Evolutionary conservation across 2,797 vertebrate genomes (phyloP), one percentile per base, ranked within the genome.

Genomic region (Peromyscus eremicus): DNA sequence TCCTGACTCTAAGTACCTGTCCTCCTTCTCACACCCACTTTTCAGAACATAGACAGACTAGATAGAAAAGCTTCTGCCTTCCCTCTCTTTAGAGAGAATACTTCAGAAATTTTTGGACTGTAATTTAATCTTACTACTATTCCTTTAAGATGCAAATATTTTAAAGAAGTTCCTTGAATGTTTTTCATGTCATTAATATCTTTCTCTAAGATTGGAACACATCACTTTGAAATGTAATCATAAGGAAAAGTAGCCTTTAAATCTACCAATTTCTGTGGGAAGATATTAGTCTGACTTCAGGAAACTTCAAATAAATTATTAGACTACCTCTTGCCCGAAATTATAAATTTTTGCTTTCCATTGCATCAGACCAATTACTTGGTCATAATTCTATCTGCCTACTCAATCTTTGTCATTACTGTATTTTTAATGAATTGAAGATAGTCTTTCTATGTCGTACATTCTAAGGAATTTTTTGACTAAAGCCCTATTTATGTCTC

Each of bases 141-240:
- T 34, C 21, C 64, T 92, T 87, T 92, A 10, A 76, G 27, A 92
- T 70, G 5, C 66, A 91, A 91, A 87, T 82, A 21, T 46, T 73
- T 88, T 55, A 2, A 60, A 70, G 89, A 71, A 6, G 1, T 37
- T 94, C 7, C 5, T 81, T 76, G 34, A 52, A 68, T 79, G 43
- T 75, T 92, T 94, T 64, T 23, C 2, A 71, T 57, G 23, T 43
- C 49, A 75, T 1, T 2, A 32, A 64, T 91, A 16, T 85, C 57
- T 82, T 89, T 96, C 23, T 85, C 52, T 68, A 34, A n/a, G 29
- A 81, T 1, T n/a, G 49, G 6, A 32, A 91, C 11, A 10, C n/a
- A 85, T 34, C 16, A 4, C 4, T 89, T 93, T 89, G 37, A 89
- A 95, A 86, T 77, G 16, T 9, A 93, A 68, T 64, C 27, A 60